Evolutionary conservation across 2,797 vertebrate genomes (phyloP), one percentile per base, ranked within the genome.

Genomic region (Lophius americanus): DNA sequence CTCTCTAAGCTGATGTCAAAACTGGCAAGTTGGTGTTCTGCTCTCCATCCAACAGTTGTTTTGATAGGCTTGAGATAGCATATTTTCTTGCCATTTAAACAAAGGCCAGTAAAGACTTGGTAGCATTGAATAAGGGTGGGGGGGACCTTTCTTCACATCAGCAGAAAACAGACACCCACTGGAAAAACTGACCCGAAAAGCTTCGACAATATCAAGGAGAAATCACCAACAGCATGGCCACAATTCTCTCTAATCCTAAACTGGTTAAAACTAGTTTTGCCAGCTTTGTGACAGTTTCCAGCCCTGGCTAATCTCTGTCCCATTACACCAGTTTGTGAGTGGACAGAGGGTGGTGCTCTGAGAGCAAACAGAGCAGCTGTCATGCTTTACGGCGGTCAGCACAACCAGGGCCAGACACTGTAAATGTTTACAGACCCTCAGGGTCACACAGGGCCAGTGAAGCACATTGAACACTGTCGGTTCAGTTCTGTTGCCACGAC

Each of bases 371-470:
- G 84, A 88, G 90, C 89, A 91, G 88, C 88, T 90, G 90, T 92
- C 86, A 86, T 87, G 82, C 82, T 91, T 92, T 92, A 92, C 89
- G 86, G 86, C 81, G 79, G 76, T 77, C 81, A 41, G 82, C 78
- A 77, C 78, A 62, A 79, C 83, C 85, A 81, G 86, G 85, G 85
- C 88, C 90, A 91, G 88, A 89, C 88, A 85, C 88, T 89, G 92
- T 92, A 91, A 93, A 93, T 91, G 91, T 94, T 93, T 93, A 93
- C 91, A 90, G 87, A 91, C 90, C 92, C 88, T 86, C 82, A 83
- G 88, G 90, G 90, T 90, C 90, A 91, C 81, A 68, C 80, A 38
- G 84, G 90, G 89, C 90, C 88, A 87, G 81, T 6, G 83, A 91
- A 88, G 85, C 87, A 88, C 86, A 86, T 88, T 92, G 91, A 90